Evolutionary conservation across 2,113 vertebrate species (phyloP), one percentile per base, ranked within the genome.

Genomic region (Psammodynastes pulverulentus): DNA sequence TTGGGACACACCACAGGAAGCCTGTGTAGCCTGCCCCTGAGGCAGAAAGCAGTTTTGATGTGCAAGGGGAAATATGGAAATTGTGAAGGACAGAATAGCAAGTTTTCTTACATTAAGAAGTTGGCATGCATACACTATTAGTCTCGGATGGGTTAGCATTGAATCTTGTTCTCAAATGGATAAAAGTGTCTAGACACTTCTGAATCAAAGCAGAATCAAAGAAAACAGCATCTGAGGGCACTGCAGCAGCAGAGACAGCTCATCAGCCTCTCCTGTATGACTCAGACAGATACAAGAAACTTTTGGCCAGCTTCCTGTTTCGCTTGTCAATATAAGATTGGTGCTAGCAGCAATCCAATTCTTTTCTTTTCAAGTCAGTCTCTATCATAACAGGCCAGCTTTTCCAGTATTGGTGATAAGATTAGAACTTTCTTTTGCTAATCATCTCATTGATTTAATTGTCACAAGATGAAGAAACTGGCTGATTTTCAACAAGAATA

Each of bases 91-190:
- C 29, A 95, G 39, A 93, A n/a, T 85, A 92, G 88, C 84, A 85
- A 93, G 67, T 95, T 97, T 91, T 56, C 86, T 97, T 97, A 96
- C 93, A 96, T 93, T 96, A 95, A 67, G 62, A 96, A 96, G 94
- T 93, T 94, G 95, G 72, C 87, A 92, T 84, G 92, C 86, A 88
- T 94, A 49, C 92, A 94, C 93, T 91, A 34, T 62, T 93, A 94
- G 86, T 94, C 93, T 96, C 94, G 79, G 34, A 13, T 92, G 94
- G 54, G 72, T 95, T 96, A 96, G 48, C 87, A 92, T 3, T 51
- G 94, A 86, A 84, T 96, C 90, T 94, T 95, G 13, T 93, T 97
- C 94, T 96, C 92, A 94, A 84, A 86, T 86, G 89, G 34, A 92
- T 93, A 90, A 94, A 92, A 95, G 56, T 86, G 29, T 92, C n/a